Evolutionary conservation across 2,888 invertebrate species (phyloP), one percentile per base, ranked within the genome.

Genomic region (Platycnemis pennipes): DNA sequence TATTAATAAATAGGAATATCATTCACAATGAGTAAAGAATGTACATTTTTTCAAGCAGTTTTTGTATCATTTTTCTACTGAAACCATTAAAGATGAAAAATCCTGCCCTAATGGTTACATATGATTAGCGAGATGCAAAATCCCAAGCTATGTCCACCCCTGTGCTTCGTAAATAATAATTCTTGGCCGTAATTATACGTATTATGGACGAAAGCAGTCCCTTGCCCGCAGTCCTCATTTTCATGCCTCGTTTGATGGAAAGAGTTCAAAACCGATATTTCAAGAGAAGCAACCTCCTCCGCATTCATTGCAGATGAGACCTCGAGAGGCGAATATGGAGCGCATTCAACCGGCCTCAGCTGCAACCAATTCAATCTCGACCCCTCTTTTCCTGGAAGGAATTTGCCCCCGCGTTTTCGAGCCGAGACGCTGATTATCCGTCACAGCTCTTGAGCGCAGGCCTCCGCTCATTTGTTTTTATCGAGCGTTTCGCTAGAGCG

Each of bases 391-490:
- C 77, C 37, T 77, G 31, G 77, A 37, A 77, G 37, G 77, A 77
- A 77, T 77, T 77, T 77, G 77, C 77, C 77, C 31, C 77, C 77
- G 77, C 77, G 77, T 37, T 37, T 77, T 77, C 77, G 2, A 77
- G 77, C 77, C 13, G 13, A 77, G 77, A 77, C 77, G 77, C 37
- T 77, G 77, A 77, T 77, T 77, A 77, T 77, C 77, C 77, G 77
- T 77, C 77, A 77, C 77, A 77, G 77, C 37, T 77, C 77, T 31
- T 77, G 77, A 37, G 37, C 37, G 37, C 77, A 37, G n/a, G 77
- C 77, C 31, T 77, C 37, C 77, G 1, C 77, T 77, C 77, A 77
- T 77, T 77, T 77, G 77, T 77, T 77, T 77, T 77, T 77, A 77
- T 77, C 77, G 77, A 77, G 77, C 77, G 77, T 77, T 37, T 77